Percentiles rank a stretch among this genome's conserved stretches.
These are phyloP conservation scores for Acholoe squamosa DNA, from an alignment of 2,888 invertebrate genomes.

Conservation along the genomic window DNA sequence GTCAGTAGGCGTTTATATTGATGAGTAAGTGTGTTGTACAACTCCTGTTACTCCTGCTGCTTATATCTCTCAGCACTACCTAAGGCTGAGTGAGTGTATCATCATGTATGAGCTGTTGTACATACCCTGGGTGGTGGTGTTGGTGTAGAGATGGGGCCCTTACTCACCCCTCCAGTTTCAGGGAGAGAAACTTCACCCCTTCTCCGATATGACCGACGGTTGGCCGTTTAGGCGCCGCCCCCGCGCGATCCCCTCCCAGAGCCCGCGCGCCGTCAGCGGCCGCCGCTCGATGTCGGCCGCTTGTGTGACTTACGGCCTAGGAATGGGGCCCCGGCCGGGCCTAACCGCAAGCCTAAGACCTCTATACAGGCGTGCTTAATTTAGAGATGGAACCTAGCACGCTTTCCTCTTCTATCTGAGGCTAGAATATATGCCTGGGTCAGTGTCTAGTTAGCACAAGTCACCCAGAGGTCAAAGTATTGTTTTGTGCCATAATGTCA, in stretches of 20 bases:
- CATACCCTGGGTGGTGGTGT: neutral
- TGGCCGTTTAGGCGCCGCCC: neutral
- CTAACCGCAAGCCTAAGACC: slow-evolving; percentile 36
- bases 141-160: neutral
- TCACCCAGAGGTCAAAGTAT: neutral
- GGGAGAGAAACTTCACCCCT: too few species aligned
- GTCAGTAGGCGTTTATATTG: too few species aligned
- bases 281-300: too few species aligned
- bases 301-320: neutral
- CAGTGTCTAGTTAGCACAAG: neutral
- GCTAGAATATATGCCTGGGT: too few species aligned
- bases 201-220: neutral
- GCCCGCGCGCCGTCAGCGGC: neutral
- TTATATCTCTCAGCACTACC: too few species aligned
- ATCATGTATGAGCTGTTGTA: too few species aligned
- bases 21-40: too few species aligned
- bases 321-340: slow-evolving; percentile 23
- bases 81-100: too few species aligned
- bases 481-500: too few species aligned
- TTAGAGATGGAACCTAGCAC: slow-evolving; percentile 23
- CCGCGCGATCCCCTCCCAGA: neutral
- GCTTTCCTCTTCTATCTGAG: neutral
- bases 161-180: neutral
- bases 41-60: too few species aligned
- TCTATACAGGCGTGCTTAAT: slow-evolving; percentile 17